Conservation (phyloP, 2,888 invertebrate species). For the Reticulitermes lucifugus region DNA sequence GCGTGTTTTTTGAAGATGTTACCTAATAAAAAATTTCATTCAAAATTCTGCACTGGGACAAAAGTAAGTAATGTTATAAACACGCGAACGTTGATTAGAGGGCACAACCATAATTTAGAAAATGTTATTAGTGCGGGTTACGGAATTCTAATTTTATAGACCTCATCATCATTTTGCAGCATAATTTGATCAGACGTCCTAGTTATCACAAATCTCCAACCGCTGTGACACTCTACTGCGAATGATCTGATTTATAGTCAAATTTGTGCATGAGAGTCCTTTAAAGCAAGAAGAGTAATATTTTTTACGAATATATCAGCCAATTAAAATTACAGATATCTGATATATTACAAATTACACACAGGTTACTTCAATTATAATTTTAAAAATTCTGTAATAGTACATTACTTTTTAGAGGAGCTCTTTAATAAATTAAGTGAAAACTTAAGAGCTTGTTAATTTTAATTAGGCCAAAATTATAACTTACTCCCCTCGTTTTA, state of each 20-base stretch:
- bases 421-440: no score
- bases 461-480: no score
- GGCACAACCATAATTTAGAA: not conserved
- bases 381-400: not conserved
- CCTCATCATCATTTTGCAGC: not conserved
- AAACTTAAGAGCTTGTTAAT: no score
- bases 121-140: not conserved
- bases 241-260: not conserved
- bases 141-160: not conserved
- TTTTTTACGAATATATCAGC: not conserved
- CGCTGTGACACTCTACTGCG: not conserved
- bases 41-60: not conserved
- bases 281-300: not conserved
- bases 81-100: conserved; percentile 8
- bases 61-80: not conserved
- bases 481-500: no score
- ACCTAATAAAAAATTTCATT: not conserved
- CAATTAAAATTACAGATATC: not conserved
- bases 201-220: not conserved
- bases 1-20: not conserved
- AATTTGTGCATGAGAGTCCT: not conserved
- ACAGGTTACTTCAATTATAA: not conserved
- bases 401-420: not conserved
- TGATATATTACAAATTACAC: not conserved
- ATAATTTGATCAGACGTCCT: not conserved